Base-by-base conservation (phyloP, 1,140 invertebrate species). In the Bombus terrestris region DNA sequence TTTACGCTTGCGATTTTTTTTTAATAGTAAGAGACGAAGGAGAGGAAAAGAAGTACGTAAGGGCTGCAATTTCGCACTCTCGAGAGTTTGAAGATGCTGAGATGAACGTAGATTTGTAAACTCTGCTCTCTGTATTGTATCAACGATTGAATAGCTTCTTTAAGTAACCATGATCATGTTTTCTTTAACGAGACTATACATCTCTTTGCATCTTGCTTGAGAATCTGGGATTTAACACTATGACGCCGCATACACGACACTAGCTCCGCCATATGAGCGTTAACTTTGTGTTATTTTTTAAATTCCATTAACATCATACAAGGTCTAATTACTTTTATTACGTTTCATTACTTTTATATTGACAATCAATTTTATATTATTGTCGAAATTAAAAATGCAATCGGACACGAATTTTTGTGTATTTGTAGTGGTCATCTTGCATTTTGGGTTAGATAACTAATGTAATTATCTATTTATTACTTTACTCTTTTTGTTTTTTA, bases 61-160 rank as follows among this genome's bases (percentile, higher is more conserved):
- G 80, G 25, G 47, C 6, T 35, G 41, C 25, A 43, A 32, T 35
- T 28, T 28, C 39, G 6, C 39, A 35, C n/a, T 74, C n/a, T 62
- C n/a, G 2, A 47, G 35, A 47, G 32, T 35, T 9, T 59, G n/a
- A 41, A 62, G 53, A 64, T 47, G 41, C 12, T 43, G n/a, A 15
- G 37, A 64, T 28, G 47, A 75, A n/a, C 9, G 13, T 75, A 64
- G 53, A 74, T 37, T 57, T 83, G 74, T 53, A 64, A 66, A 66
- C n/a, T 83, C 28, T 66, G 59, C 22, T 62, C 57, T 47, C 10
- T 18, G 39, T 43, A 64, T 53, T 43, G 41, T 64, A 35, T 57
- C 35, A 76, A 77, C 62, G 62, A 77, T 37, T 41, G 59, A 69
- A 77, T 78, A 78, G 22, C 39, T 83, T 47, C 18, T 83, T 47